Evolutionary conservation across 1,140 invertebrate species (phyloP).

Genomic region (Diuraphis noxia): DNA sequence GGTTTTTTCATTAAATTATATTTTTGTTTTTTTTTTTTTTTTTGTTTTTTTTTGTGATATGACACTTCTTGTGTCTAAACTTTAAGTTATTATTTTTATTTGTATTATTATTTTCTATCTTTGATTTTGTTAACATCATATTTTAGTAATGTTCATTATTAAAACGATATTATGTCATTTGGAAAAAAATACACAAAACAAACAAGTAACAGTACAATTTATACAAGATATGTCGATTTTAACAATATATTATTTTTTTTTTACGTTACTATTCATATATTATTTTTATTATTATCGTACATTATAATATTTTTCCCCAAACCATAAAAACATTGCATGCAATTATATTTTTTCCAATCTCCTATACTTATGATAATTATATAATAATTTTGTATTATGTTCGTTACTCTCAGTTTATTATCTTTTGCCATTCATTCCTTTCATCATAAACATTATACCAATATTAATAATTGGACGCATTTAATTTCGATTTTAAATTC

Average conservation of each 20-base stretch:
- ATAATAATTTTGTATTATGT: too few relatives aligned
- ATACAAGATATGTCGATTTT: too few relatives aligned
- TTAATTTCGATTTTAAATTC: neutral
- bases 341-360: neutral
- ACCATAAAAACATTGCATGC: neutral
- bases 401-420: too few relatives aligned
- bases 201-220: neutral
- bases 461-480: too few relatives aligned
- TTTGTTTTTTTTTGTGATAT: neutral
- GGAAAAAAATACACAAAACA: neutral
- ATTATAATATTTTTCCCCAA: neutral
- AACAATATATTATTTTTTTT: neutral
- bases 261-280: neutral
- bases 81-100: slow-evolving; percentile 2
- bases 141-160: neutral
- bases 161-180: neutral
- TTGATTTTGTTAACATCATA: neutral
- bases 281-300: neutral
- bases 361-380: neutral
- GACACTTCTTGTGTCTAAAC: neutral
- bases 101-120: slow-evolving; percentile 6
- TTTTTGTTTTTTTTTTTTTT: neutral
- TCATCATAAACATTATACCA: too few relatives aligned
- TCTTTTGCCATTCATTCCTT: too few relatives aligned
- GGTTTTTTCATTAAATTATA: slow-evolving; percentile 3